A percentile compares a stretch with the other conserved stretches of the same genome.
These are phyloP conservation scores for Acanthosoma haemorrhoidale DNA, from an alignment of 2,888 invertebrate species.

Conservation along the genomic window DNA sequence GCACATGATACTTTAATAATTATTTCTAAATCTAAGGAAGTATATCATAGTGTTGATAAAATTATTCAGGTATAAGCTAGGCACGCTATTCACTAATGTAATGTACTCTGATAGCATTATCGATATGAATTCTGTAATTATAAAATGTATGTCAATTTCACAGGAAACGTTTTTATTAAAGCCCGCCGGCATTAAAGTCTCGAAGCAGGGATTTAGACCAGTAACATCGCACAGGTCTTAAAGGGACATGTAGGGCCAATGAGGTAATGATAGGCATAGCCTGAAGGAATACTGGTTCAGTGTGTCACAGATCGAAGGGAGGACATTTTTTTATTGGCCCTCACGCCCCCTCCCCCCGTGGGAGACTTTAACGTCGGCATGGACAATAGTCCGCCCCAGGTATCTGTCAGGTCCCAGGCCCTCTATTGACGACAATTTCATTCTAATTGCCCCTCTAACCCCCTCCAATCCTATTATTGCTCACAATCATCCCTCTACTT, in stretches of 20 bases:
- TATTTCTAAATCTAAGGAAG: too few species aligned
- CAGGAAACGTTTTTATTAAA: too few species aligned
- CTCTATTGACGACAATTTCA: constrained; percentile 21
- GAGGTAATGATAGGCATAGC: not conserved
- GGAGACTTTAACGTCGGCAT: constrained; percentile 22
- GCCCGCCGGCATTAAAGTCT: not conserved
- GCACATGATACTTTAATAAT: too few species aligned
- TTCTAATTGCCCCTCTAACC: constrained; percentile 20
- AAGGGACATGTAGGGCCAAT: not conserved
- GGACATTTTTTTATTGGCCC: not conserved
- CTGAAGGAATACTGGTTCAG: not conserved
- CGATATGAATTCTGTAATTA: too few species aligned
- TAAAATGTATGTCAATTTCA: too few species aligned
- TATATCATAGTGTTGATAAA: too few species aligned
- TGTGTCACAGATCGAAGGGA: not conserved
- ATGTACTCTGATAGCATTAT: too few species aligned
- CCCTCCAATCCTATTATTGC: constrained; percentile 25
- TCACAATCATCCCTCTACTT: not conserved
- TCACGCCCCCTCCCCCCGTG: constrained; percentile 6
- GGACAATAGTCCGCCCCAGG: constrained; percentile 1
- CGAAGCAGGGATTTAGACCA: too few species aligned
- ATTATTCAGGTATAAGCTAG: too few species aligned
- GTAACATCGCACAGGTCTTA: too few species aligned
- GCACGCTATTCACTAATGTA: too few species aligned
- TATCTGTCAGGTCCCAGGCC: not conserved